Conservation (phyloP, 2,888 invertebrate species). For the Xylota sylvarum region DNA sequence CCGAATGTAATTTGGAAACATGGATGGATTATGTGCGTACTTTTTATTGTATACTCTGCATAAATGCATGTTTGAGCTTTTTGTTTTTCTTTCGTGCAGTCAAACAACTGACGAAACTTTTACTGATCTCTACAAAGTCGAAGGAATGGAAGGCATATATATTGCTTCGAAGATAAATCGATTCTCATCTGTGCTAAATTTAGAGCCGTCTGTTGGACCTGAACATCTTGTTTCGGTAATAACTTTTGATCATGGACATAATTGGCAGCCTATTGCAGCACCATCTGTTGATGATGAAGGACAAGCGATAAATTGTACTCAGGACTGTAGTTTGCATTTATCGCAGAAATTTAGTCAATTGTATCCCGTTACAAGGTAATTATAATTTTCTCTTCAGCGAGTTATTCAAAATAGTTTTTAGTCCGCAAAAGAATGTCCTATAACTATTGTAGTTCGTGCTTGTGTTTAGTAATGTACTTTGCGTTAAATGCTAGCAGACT, state of each 20-base stretch:
- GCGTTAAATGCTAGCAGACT: no score
- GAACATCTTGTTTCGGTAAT: conserved; percentile 92
- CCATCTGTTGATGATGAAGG: conserved; percentile 90
- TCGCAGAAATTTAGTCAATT: conserved; percentile 94
- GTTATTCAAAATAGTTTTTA: no score
- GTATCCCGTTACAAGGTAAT: conserved; percentile 89
- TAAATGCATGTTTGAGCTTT: conserved; percentile 49
- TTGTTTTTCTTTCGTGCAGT: conserved; percentile 85
- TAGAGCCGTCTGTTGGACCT: conserved; percentile 86
- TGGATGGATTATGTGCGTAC: conserved; percentile 92
- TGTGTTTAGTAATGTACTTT: no score
- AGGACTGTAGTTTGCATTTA: conserved; percentile 93
- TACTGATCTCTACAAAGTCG: conserved; percentile 94
- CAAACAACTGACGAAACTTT: conserved; percentile 92
- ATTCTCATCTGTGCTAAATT: conserved; percentile 78
- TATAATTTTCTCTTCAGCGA: conserved; percentile 1
- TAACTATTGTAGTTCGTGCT: conserved; percentile 82
- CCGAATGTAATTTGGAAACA: conserved; percentile 92
- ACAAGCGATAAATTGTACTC: conserved; percentile 88
- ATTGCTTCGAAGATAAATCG: conserved; percentile 92
- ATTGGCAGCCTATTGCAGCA: conserved; percentile 91
- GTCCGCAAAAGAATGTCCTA: no score
- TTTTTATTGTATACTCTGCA: not conserved
- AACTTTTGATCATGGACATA: conserved; percentile 94
- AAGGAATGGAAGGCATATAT: conserved; percentile 94